Evolutionary conservation across 2,888 invertebrate genomes (phyloP).

Genomic region (Diloba caeruleocephala): DNA sequence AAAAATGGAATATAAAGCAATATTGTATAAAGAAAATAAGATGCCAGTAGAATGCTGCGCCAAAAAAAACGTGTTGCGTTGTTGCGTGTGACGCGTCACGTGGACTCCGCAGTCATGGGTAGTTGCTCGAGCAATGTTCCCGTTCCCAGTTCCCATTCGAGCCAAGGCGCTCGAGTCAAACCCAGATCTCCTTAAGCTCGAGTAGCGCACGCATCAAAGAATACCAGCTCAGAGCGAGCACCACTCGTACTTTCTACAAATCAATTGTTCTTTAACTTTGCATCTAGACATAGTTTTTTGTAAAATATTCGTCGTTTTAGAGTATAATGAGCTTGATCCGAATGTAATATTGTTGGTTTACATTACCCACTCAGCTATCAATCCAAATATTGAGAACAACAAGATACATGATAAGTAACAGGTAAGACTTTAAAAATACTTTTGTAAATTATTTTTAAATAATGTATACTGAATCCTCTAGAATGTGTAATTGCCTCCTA

Average conservation of each 20-base stretch:
- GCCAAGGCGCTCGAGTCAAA: slow-evolving; percentile 21
- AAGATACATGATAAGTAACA: background rate
- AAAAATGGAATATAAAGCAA: too few species aligned
- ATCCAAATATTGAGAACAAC: too few species aligned
- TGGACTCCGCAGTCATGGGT: slow-evolving; percentile 64
- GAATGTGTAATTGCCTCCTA: slow-evolving; percentile 5
- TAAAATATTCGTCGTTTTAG: too few species aligned
- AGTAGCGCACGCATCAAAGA: slow-evolving; percentile 21
- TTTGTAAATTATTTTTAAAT: background rate
- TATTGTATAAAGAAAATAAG: too few species aligned
- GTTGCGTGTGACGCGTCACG: slow-evolving; percentile 21
- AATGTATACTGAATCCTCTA: slow-evolving; percentile 1
- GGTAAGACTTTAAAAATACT: background rate
- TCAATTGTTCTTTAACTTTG: too few species aligned
- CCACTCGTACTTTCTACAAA: too few species aligned
- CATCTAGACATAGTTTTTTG: too few species aligned
- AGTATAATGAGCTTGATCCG: too few species aligned
- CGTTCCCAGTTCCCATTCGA: slow-evolving; percentile 45
- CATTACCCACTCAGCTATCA: background rate
- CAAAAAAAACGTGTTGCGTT: slow-evolving; percentile 22
- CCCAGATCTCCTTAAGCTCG: slow-evolving; percentile 14
- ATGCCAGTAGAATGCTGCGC: slow-evolving; percentile 16
- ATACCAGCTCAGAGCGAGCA: slow-evolving; percentile 22
- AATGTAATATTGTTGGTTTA: too few species aligned
- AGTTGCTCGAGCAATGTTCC: slow-evolving; percentile 74